phyloP scores from a whole-genome alignment of 2,113 vertebrate species.

The Pterophyllum scalare region DNA sequence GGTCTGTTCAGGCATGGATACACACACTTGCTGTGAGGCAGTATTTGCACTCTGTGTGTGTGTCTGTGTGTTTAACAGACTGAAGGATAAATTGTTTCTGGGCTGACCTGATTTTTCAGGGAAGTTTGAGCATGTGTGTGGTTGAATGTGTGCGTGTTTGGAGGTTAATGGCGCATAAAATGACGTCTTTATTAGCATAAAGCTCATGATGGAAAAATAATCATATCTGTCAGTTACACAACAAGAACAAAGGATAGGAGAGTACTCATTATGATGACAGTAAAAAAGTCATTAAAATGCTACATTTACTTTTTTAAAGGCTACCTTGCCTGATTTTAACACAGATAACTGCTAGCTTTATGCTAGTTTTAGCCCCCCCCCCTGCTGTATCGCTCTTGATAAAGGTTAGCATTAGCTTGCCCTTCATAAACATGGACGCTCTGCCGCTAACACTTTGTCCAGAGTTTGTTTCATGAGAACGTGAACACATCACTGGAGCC shows the following conservation, averaged over 20 bases:
- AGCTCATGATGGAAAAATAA: constrained; percentile 62
- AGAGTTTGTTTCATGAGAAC: no score
- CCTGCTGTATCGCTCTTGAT: not conserved
- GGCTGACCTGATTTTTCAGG: constrained; percentile 36
- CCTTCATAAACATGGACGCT: not conserved
- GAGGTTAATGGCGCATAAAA: constrained; percentile 69
- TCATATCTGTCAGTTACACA: constrained; percentile 59
- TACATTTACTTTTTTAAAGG: not conserved
- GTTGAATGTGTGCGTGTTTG: not conserved
- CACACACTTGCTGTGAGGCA: constrained; percentile 56
- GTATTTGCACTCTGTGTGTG: constrained; percentile 33
- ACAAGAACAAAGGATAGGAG: constrained; percentile 14
- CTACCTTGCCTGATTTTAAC: not conserved
- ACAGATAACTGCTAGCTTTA: not conserved
- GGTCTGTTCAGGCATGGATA: constrained; percentile 58
- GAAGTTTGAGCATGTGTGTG: constrained; percentile 40
- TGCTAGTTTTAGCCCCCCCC: not conserved
- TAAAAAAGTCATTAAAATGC: not conserved
- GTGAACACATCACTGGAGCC: no score
- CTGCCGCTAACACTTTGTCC: no score
- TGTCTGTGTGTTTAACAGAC: constrained; percentile 34
- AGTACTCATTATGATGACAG: not conserved
- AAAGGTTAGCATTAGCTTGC: not conserved
- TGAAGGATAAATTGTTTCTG: constrained; percentile 46
- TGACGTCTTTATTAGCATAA: constrained; percentile 65